Base-by-base conservation (phyloP, 37 sponge, comb jelly and placozoan species). In the Ianthella basta region DNA sequence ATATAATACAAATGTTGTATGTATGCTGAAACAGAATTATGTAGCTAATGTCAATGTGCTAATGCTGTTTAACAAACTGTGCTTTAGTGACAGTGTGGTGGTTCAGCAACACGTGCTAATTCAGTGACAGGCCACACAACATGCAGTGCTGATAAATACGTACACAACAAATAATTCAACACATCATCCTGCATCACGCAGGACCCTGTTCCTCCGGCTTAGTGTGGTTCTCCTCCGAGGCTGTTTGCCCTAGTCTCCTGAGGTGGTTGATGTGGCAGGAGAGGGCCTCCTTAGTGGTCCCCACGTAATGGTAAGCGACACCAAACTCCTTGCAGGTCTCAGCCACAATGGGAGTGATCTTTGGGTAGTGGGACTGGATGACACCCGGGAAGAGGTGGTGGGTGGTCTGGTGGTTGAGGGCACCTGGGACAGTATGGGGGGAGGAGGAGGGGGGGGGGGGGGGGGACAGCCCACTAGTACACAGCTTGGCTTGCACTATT, bases 331-430 rank as follows among this genome's bases (percentile, higher is more conserved):
- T 61, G 61, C 97, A 96, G 1, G 92, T 94, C 86, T 96, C 63
- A 29, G 67, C 77, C 13, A 96, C 80, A 53, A 96, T 94, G 55
- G 97, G 97, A 24, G 97, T 94, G 21, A 96, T 92, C 82, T 85
- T 82, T 0, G 87, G 88, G 50, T 94, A 96, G 83, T 94, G 92
- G 21, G 89, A 91, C 89, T 96, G 97, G 57, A 93, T 88, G 23
- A 95, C 85, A 20, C 94, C 91, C 2, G 96, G 96, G 75, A 95
- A 95, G 65, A 95, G 85, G 64, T 95, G 96, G 82, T 95, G 96
- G 37, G 91, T 86, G 70, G 96, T 95, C 82, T 95, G 96, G 53
- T 95, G 94, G 87, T 95, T 95, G 56, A 95, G 88, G 37, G 96
- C 96, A 14, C 96, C 87, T 79, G 80, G 13, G 59, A 41, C 18